These are phyloP conservation scores for Anadara kagoshimensis DNA, from an alignment of 1,140 invertebrate genomes.

Conservation along the genomic window DNA sequence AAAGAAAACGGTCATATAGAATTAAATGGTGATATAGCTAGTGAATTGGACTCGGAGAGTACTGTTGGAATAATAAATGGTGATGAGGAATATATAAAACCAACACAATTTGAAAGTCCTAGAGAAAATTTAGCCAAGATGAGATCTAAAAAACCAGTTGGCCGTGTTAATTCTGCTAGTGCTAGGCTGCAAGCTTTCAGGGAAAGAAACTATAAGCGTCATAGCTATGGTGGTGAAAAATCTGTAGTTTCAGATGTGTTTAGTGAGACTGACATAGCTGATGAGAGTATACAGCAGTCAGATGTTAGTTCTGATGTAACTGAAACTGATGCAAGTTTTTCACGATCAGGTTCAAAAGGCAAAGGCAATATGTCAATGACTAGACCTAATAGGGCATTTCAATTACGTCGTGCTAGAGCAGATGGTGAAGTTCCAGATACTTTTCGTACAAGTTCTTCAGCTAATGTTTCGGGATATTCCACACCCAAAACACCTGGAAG, in stretches of 20 bases:
- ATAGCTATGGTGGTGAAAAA: constrained; percentile 29
- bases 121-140: constrained; percentile 54
- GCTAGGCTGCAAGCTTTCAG: constrained; percentile 40
- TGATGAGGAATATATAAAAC: constrained; percentile 60
- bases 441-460: constrained; percentile 39
- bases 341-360: constrained; percentile 58
- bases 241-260: constrained; percentile 61
- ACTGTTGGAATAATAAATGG: constrained; percentile 63
- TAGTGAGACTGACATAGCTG: constrained; percentile 52
- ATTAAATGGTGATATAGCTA: constrained; percentile 28
- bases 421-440: constrained; percentile 56
- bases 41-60: constrained; percentile 59
- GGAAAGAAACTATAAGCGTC: constrained; percentile 35
- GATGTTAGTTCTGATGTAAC: constrained; percentile 42
- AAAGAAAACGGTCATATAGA: constrained; percentile 25
- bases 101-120: constrained; percentile 59
- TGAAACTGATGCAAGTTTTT: constrained; percentile 40
- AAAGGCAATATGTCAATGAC: constrained; percentile 69
- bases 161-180: constrained; percentile 34
- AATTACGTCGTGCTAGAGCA: constrained; percentile 72
- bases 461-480: constrained; percentile 30
- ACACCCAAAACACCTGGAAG: constrained; percentile 12
- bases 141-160: constrained; percentile 46
- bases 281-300: constrained; percentile 27
- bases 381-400: constrained; percentile 74